Conservation (phyloP, 2,113 vertebrate species). For the Oreocharis arfaki region DNA sequence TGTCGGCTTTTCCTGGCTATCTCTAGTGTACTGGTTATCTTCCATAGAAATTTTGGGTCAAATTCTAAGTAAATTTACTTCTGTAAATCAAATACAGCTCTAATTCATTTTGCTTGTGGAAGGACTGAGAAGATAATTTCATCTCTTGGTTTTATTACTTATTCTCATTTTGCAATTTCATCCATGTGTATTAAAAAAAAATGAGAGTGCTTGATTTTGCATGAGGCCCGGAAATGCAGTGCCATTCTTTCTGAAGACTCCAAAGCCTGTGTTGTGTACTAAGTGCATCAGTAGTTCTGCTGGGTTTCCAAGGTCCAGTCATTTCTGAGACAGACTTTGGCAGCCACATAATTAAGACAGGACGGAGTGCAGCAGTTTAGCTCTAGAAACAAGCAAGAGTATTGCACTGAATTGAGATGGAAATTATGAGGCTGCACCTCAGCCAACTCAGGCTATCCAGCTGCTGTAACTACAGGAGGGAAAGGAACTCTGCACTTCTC, state of each 20-base stretch:
- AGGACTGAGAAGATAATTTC: not conserved
- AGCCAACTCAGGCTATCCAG: not conserved
- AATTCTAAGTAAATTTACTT: not conserved
- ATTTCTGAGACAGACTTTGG: not conserved
- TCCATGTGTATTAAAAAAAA: not conserved
- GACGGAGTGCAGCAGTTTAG: not conserved
- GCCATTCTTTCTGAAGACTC: not conserved
- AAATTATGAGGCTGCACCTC: not conserved
- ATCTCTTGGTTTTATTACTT: not conserved
- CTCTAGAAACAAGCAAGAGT: not conserved
- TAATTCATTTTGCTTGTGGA: not conserved
- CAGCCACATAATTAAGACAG: not conserved
- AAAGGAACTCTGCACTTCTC: not conserved
- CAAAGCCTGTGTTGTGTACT: not conserved
- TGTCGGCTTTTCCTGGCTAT: not conserved
- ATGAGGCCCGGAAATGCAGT: not conserved
- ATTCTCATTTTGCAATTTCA: not conserved
- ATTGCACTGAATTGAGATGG: not conserved
- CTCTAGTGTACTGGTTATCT: not conserved
- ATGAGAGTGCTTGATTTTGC: not conserved
- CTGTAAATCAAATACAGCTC: not conserved
- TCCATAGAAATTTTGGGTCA: not conserved
- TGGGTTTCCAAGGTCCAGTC: not conserved
- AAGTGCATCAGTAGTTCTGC: not conserved
- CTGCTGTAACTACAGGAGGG: not conserved